Conservation (phyloP, 2,888 invertebrate species). For the Dryadula phaetusa region DNA sequence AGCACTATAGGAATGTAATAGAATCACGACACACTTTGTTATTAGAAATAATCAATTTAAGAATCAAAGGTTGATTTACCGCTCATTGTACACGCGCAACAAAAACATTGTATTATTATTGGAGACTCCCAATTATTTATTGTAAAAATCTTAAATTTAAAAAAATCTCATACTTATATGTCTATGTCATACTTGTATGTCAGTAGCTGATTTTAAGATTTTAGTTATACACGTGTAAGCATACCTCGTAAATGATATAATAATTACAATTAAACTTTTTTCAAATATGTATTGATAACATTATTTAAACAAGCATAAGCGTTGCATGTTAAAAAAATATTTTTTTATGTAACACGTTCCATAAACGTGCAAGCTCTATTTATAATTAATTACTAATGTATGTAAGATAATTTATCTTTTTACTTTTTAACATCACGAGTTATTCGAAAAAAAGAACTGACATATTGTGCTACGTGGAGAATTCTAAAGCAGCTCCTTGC, state of each 20-base stretch:
- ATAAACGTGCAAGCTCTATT: not conserved
- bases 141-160: not conserved
- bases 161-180: not conserved
- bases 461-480: too few relatives aligned
- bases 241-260: not conserved
- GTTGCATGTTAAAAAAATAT: not conserved
- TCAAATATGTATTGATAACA: not conserved
- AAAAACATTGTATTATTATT: slow-evolving; percentile 3
- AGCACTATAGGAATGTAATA: slow-evolving; percentile 34
- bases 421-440: not conserved
- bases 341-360: not conserved
- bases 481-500: too few relatives aligned
- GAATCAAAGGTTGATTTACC: slow-evolving; percentile 17
- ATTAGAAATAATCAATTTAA: slow-evolving; percentile 31
- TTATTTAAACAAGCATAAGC: not conserved
- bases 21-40: slow-evolving; percentile 35
- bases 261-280: not conserved
- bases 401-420: not conserved
- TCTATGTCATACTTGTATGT: too few relatives aligned
- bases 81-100: not conserved
- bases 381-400: not conserved
- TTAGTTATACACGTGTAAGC: not conserved
- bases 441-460: too few relatives aligned
- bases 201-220: not conserved
- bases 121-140: not conserved